Evolutionary conservation across 2,797 vertebrate genomes (phyloP).

Genomic region (Chaetophractus vellerosus): DNA sequence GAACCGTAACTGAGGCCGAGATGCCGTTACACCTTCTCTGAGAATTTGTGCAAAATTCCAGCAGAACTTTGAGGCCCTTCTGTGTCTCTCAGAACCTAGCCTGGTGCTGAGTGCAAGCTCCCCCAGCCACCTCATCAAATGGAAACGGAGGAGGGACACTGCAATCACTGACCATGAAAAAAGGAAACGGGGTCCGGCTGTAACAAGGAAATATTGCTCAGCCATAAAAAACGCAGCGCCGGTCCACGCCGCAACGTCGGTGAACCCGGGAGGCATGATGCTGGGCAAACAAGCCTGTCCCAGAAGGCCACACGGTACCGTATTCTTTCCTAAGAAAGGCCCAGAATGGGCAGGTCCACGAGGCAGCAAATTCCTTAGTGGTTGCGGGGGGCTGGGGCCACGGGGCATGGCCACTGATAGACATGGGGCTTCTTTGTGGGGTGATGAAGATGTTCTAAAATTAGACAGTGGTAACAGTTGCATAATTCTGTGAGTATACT

Average conservation of each 20-base stretch:
- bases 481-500: no score
- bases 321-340: accelerated
- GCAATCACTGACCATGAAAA: no score
- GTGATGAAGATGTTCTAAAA: neutral
- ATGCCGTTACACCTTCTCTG: neutral
- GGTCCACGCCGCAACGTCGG: accelerated
- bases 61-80: neutral
- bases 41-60: neutral
- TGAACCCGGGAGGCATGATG: accelerated
- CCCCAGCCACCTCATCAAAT: accelerated
- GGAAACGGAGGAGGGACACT: accelerated
- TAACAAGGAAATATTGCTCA: accelerated
- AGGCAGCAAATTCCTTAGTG: neutral
- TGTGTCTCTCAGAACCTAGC: neutral
- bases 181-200: accelerated
- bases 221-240: accelerated
- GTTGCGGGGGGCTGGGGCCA: accelerated
- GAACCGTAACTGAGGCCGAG: neutral
- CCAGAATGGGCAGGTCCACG: neutral
- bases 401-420: accelerated
- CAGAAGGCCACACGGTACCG: accelerated
- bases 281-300: accelerated
- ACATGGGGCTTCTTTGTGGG: accelerated
- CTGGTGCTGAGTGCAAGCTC: no score
- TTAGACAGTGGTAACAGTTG: accelerated